These are phyloP conservation scores for Notothenia rossii DNA, from an alignment of 2,113 vertebrate genomes.

Conservation along the genomic window DNA sequence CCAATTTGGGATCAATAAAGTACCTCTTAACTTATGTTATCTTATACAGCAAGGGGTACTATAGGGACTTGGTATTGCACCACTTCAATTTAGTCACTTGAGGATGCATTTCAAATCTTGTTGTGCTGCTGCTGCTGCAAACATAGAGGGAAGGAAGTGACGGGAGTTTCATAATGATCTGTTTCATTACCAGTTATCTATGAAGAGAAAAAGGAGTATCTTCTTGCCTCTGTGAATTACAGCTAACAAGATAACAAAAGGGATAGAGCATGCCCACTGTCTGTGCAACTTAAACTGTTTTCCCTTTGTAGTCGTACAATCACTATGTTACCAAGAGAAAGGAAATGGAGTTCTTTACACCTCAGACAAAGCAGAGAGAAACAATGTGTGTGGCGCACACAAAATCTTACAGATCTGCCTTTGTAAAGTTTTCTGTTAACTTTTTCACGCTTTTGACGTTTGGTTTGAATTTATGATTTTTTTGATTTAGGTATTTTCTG, in stretches of 20 bases:
- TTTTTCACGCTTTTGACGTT: conserved; percentile 13
- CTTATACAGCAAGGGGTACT: too few species aligned
- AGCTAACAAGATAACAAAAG: conserved; percentile 47
- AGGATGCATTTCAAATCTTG: conserved; percentile 20
- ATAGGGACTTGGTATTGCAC: too few species aligned
- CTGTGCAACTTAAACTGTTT: conserved; percentile 24
- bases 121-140: conserved; percentile 10
- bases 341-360: conserved; percentile 25
- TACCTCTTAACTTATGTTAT: too few species aligned
- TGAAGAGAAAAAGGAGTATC: conserved; percentile 39
- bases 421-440: not conserved
- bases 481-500: conserved; percentile 21
- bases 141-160: conserved; percentile 59
- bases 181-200: conserved; percentile 33
- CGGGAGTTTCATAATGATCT: conserved; percentile 39
- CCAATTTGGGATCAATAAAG: too few species aligned
- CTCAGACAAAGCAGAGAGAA: conserved; percentile 33
- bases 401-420: not conserved
- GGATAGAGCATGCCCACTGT: conserved; percentile 65
- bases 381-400: not conserved
- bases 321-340: conserved; percentile 38
- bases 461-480: conserved; percentile 3
- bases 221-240: conserved; percentile 55
- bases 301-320: conserved; percentile 53
- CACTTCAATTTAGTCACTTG: too few species aligned